phyloP scores from a whole-genome alignment of 2,113 vertebrate species.

The Festucalex cinctus region DNA sequence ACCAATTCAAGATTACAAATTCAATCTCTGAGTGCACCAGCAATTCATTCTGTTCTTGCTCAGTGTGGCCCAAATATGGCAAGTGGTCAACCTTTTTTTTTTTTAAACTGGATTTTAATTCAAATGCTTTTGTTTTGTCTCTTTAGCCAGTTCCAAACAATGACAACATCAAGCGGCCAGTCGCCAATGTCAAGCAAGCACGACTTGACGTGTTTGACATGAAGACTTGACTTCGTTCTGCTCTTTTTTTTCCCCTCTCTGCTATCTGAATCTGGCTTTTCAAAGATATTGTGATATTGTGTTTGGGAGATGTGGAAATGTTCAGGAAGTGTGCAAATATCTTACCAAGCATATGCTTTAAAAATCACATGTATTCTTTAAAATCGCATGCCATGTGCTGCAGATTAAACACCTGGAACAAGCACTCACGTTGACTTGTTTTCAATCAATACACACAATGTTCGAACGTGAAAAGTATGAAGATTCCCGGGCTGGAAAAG shows the following conservation, averaged over 20 bases:
- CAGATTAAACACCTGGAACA: neutral
- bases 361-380: neutral
- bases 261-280: neutral
- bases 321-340: neutral
- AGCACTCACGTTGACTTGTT: neutral
- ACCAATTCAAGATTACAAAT: neutral
- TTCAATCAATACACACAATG: neutral
- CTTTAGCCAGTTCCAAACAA: neutral
- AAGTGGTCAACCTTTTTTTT: neutral
- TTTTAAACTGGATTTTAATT: neutral
- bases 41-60: neutral
- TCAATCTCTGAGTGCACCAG: neutral
- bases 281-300: neutral
- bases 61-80: too few species aligned
- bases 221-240: neutral
- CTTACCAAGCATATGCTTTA: neutral
- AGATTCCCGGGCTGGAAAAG: too few species aligned
- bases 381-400: neutral
- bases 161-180: neutral
- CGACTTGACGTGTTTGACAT: neutral
- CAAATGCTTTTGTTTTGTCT: neutral
- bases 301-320: neutral
- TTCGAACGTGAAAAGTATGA: neutral
- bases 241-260: neutral
- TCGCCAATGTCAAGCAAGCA: neutral